phyloP scores from a whole-genome alignment of 2,888 invertebrate species.

The Microplitis manilae region DNA sequence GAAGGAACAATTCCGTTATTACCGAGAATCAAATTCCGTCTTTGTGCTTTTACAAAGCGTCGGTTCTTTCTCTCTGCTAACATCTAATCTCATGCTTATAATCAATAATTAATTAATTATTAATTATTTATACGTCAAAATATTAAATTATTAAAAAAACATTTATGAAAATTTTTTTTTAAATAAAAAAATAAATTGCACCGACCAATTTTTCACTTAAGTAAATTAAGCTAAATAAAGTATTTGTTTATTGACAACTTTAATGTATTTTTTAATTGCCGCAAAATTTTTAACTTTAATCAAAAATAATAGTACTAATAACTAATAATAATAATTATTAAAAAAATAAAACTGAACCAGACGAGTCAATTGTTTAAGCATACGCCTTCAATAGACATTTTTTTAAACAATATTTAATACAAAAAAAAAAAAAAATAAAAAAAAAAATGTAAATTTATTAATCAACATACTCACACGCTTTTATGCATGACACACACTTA shows the following conservation, averaged over 20 bases:
- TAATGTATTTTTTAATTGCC: not conserved
- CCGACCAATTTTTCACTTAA: not conserved
- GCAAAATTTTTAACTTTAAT: not conserved
- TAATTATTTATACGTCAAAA: not conserved
- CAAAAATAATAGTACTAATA: not conserved
- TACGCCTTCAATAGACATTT: not conserved
- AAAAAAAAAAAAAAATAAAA: not conserved
- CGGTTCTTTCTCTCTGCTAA: constrained; percentile 11
- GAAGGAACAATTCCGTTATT: constrained; percentile 31
- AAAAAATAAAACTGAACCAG: not conserved
- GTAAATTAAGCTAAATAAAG: not conserved
- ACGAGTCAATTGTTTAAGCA: not conserved
- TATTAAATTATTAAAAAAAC: not conserved
- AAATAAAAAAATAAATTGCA: not conserved
- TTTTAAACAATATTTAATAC: constrained; percentile 2
- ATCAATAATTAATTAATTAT: not conserved
- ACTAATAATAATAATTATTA: not conserved
- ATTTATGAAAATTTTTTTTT: not conserved
- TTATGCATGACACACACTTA: not conserved
- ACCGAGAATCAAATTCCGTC: constrained; percentile 49
- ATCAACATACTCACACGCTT: constrained; percentile 4
- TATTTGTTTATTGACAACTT: not conserved
- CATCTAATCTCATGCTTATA: not conserved
- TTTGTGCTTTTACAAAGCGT: constrained; percentile 44
- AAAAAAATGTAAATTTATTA: too few species aligned